Evolutionary conservation across 2,888 invertebrate species (phyloP).

Genomic region (Osmoderma eremita): DNA sequence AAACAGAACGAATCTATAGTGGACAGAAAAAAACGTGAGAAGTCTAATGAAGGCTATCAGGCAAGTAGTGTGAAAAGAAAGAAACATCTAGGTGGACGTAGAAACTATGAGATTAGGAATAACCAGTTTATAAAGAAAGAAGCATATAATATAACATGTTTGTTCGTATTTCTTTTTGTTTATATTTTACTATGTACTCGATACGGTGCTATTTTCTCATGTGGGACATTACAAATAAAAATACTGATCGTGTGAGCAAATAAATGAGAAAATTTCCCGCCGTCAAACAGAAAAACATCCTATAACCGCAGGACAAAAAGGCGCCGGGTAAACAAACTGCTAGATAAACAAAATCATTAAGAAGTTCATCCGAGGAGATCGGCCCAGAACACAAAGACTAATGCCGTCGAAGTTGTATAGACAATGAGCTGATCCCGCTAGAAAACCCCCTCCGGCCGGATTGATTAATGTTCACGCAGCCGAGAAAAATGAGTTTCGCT

Average conservation of each 20-base stretch:
- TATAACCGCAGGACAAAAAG: conserved; percentile 9
- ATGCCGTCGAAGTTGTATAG: conserved; percentile 47
- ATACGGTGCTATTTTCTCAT: no score
- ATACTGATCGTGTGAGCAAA: conserved; percentile 4
- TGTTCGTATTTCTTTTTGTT: no score
- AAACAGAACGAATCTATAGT: no score
- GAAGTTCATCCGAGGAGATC: conserved; percentile 18
- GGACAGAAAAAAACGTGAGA: no score
- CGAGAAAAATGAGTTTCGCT: conserved; percentile 58
- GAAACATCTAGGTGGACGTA: no score
- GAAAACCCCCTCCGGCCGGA: conserved; percentile 47
- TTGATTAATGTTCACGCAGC: conserved; percentile 56
- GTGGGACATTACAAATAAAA: no score
- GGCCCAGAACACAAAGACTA: conserved; percentile 42
- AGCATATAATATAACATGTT: no score
- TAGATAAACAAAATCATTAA: conserved; percentile 37
- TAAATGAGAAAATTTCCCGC: conserved; percentile 21
- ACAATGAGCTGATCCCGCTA: conserved; percentile 44
- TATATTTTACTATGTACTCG: no score
- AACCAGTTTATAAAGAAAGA: no score
- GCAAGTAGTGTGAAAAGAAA: no score
- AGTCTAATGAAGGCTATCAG: no score
- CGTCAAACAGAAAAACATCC: conserved; percentile 22
- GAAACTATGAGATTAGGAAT: no score
- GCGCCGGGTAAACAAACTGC: conserved; percentile 28